Evolutionary conservation across 2,888 invertebrate species (phyloP), one percentile per base, ranked within the genome.

Genomic region (Ectemnius continuus): DNA sequence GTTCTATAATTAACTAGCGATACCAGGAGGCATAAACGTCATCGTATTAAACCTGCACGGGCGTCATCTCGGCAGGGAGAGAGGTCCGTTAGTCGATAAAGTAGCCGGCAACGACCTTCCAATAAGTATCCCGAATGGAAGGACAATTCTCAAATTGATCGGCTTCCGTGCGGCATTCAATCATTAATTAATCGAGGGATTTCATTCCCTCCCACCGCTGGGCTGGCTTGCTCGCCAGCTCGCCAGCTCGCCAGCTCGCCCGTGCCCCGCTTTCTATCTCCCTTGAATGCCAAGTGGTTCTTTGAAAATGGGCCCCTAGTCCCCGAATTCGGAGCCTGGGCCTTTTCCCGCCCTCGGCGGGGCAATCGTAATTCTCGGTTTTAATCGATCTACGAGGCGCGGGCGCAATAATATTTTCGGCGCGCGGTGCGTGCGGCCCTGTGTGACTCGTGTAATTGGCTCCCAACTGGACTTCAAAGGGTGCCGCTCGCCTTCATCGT

Each of bases 401-500:
- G 84, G 77, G 81, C 86, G 85, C 85, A 79, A 83, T 83, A 81
- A 85, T 87, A 87, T 86, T 88, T 88, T 85, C 81, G 85, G 81
- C 82, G 78, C 75, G 72, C 81, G 77, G 84, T 84, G 81, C 80
- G 85, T 89, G 89, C 89, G 90, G 89, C 89, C 89, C 90, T 91
- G 90, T 90, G 91, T 91, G 91, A 91, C 91, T 91, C 91, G 90
- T 90, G 90, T 91, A 91, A 91, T 91, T 91, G 90, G 90, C 90
- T 91, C 90, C 91, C 91, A 91, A 91, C 90, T 91, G 91, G 91
- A 91, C 91, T 90, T 90, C 90, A 91, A 91, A 91, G 89, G 87
- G 84, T 76, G 88, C 91, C 91, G 91, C 90, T 90, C 87, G 84
- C 90, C 90, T 91, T 91, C 90, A 91, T 90, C 91, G 85, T 86